A percentile compares a stretch with the other conserved stretches of the same genome.
Conservation (phyloP, 35 echinoderm and acorn worm genomes). For the Eucidaris tribuloides region DNA sequence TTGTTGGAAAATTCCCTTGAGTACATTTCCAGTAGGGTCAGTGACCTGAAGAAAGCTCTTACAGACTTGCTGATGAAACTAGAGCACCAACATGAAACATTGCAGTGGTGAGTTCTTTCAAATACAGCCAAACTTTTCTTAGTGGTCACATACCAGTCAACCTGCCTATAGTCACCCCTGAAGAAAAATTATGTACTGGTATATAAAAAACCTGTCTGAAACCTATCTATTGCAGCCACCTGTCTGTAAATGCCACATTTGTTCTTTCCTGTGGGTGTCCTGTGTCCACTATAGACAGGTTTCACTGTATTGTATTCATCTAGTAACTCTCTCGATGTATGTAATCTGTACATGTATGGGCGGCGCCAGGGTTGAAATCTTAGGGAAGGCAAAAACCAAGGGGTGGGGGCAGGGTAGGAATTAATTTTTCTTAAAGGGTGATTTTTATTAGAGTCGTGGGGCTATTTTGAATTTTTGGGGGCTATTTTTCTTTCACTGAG, state of each 20-base stretch:
- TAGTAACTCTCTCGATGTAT: too few species aligned
- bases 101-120: conserved; percentile 29
- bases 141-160: neutral
- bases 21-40: conserved; percentile 40
- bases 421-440: too few species aligned
- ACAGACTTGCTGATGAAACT: conserved; percentile 37
- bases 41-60: conserved; percentile 45
- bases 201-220: neutral
- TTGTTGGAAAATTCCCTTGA: conserved; percentile 40
- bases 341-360: too few species aligned
- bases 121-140: neutral
- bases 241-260: neutral
- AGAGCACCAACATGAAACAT: conserved; percentile 55
- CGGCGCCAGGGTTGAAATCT: too few species aligned
- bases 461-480: too few species aligned
- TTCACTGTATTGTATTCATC: too few species aligned
- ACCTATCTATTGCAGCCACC: neutral
- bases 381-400: too few species aligned
- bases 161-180: neutral
- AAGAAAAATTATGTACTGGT: neutral
- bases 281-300: neutral
- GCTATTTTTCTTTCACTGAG: too few species aligned
- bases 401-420: too few species aligned
- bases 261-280: neutral
- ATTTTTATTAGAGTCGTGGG: too few species aligned